Conservation (phyloP, 2,888 invertebrate genomes). For the Scaptomyza polygonia region DNA sequence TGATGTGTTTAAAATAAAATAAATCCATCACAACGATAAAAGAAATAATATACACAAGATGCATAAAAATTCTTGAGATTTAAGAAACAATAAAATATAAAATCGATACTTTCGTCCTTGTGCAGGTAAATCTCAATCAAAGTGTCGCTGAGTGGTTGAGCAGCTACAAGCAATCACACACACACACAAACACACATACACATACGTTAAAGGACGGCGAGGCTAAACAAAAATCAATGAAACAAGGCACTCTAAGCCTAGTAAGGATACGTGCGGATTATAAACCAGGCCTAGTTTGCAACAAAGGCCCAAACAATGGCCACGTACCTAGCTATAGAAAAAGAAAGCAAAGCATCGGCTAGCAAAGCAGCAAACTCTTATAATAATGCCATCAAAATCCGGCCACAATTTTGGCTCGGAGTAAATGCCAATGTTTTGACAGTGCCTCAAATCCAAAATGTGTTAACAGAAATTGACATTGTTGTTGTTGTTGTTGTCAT, state of each 20-base stretch:
- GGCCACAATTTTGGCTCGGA: slow-evolving; percentile 5
- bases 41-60: background rate
- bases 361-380: slow-evolving; percentile 30
- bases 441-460: slow-evolving; percentile 37
- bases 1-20: background rate
- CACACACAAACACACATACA: background rate
- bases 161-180: slow-evolving; percentile 3
- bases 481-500: slow-evolving; percentile 23
- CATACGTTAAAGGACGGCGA: slow-evolving; percentile 10
- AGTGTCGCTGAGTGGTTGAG: slow-evolving; percentile 26
- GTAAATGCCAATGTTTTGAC: slow-evolving; percentile 38
- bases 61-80: slow-evolving; percentile 3
- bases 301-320: slow-evolving; percentile 48
- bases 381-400: slow-evolving; percentile 33
- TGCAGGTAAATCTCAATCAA: slow-evolving; percentile 39
- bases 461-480: slow-evolving; percentile 71
- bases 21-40: background rate
- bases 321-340: slow-evolving; percentile 49
- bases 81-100: slow-evolving; percentile 20
- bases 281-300: slow-evolving; percentile 35
- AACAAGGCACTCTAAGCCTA: slow-evolving; percentile 44
- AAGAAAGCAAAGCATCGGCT: background rate
- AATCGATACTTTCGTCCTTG: slow-evolving; percentile 41
- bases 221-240: slow-evolving; percentile 51
- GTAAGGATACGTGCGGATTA: slow-evolving; percentile 56